A percentile compares a stretch with the other conserved stretches of the same genome.
phyloP scores from a whole-genome alignment of 2,113 vertebrate species.

The Leiothrix lutea region DNA sequence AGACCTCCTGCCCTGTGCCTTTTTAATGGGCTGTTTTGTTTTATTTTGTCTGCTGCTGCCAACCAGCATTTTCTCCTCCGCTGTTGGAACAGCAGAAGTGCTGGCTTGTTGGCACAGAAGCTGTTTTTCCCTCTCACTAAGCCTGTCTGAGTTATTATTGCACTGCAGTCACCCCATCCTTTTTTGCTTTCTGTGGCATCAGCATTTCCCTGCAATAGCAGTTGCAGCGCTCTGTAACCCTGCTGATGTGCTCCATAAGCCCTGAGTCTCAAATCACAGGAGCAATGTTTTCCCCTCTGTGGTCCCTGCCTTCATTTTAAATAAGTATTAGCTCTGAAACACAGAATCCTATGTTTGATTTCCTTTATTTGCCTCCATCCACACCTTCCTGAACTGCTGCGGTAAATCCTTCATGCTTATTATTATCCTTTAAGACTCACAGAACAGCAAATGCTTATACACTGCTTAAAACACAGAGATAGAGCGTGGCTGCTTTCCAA shows the following conservation, averaged over 20 bases:
- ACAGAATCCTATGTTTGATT: background rate
- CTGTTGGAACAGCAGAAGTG: constrained; percentile 1
- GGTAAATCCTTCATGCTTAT: constrained; percentile 23
- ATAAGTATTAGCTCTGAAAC: background rate
- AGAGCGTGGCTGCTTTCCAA: background rate
- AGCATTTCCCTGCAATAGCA: constrained; percentile 64
- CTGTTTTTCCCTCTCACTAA: constrained; percentile 64
- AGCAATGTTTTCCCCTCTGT: background rate
- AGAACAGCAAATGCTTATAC: background rate
- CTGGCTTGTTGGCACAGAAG: constrained; percentile 14
- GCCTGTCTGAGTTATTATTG: constrained; percentile 67
- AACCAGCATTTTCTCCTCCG: background rate
- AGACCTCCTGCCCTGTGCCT: background rate
- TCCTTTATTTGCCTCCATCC: background rate
- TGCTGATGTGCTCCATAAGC: constrained; percentile 34
- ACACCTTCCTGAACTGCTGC: background rate
- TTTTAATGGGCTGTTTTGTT: constrained; percentile 19
- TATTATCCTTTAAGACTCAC: background rate
- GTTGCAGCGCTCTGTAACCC: constrained; percentile 1
- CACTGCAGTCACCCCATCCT: constrained; percentile 14
- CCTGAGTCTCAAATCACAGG: background rate
- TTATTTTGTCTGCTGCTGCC: background rate
- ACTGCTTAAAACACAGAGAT: background rate
- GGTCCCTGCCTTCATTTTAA: background rate
- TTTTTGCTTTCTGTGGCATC: constrained; percentile 66